A percentile compares a stretch with the other conserved stretches of the same genome.
Conservation (phyloP, 1,140 invertebrate genomes). For the Bursaphelenchus mucronatus region DNA sequence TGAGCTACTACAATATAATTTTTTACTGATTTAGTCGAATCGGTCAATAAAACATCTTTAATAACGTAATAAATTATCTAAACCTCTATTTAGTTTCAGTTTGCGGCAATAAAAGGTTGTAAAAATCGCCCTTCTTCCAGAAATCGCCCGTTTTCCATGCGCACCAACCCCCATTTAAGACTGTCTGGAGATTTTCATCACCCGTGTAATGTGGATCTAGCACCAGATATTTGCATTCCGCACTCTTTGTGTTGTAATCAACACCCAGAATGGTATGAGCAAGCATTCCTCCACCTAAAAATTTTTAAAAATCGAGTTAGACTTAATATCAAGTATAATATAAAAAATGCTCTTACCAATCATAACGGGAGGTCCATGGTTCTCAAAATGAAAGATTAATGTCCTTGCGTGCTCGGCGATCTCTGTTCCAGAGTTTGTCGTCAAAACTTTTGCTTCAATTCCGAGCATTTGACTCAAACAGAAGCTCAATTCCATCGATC, state of each 20-base stretch:
- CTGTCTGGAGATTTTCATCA: conserved; percentile 64
- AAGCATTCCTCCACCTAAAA: conserved; percentile 75
- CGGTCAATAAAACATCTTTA: too few relatives aligned
- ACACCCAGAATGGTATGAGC: conserved; percentile 96
- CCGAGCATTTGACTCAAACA: conserved; percentile 74
- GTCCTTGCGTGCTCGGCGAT: conserved; percentile 74
- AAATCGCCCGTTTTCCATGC: conserved; percentile 54
- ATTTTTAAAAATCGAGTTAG: not conserved
- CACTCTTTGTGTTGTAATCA: conserved; percentile 74
- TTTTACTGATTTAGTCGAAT: too few relatives aligned
- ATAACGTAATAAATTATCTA: too few relatives aligned
- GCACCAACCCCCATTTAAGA: conserved; percentile 63
- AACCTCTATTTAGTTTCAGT: conserved; percentile 13
- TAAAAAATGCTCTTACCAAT: conserved; percentile 71
- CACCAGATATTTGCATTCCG: conserved; percentile 80
- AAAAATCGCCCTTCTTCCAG: conserved; percentile 54
- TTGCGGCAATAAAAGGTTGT: conserved; percentile 54
- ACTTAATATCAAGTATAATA: not conserved
- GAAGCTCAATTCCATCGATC: conserved; percentile 91
- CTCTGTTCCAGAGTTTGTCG: conserved; percentile 77
- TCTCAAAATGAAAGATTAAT: conserved; percentile 81
- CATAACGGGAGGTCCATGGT: conserved; percentile 92
- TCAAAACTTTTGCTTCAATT: conserved; percentile 74
- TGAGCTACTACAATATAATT: too few relatives aligned
- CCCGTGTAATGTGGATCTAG: conserved; percentile 97